Percentiles rank a stretch among this genome's conserved stretches.
These are phyloP conservation scores for Athetis lepigone DNA, from an alignment of 2,888 invertebrate species.

Conservation along the genomic window DNA sequence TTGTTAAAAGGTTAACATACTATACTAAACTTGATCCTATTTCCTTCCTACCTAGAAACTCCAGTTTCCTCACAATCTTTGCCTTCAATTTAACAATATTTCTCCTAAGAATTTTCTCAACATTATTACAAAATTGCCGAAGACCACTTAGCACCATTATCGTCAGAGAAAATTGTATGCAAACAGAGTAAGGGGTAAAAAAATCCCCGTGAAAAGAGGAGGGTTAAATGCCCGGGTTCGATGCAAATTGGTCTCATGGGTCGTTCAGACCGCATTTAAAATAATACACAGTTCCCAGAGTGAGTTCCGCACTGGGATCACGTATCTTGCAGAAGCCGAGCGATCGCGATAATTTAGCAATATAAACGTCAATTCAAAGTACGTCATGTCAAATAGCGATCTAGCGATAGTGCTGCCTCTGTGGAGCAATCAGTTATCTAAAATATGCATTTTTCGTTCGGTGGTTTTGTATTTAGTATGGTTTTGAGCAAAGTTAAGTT, in stretches of 20 bases:
- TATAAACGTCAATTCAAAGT: too few relatives aligned
- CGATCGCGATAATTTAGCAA: too few relatives aligned
- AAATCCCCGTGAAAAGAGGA: conserved; percentile 52
- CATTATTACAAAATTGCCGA: conserved; percentile 48
- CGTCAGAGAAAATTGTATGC: conserved; percentile 56
- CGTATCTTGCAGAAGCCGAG: too few relatives aligned
- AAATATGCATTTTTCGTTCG: too few relatives aligned
- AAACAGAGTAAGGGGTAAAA: conserved; percentile 55
- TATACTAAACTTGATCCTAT: conserved; percentile 12
- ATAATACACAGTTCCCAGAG: conserved; percentile 58
- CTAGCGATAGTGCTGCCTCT: too few relatives aligned
- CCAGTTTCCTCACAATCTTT: conserved; percentile 28
- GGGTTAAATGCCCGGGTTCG: conserved; percentile 59
- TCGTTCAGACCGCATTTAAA: conserved; percentile 62
- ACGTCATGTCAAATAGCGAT: too few relatives aligned
- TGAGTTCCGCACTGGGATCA: too few relatives aligned
- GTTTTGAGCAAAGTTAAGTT: too few relatives aligned
- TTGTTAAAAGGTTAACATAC: too few relatives aligned
- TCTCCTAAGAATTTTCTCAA: conserved; percentile 32
- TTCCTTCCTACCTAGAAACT: conserved; percentile 4
- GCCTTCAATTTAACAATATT: conserved; percentile 32
- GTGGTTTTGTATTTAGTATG: too few relatives aligned
- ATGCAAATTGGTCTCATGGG: conserved; percentile 65
- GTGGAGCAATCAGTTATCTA: too few relatives aligned
- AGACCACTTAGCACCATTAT: conserved; percentile 59